phyloP scores from a whole-genome alignment of 2,888 invertebrate species.

The Muscina levida region DNA sequence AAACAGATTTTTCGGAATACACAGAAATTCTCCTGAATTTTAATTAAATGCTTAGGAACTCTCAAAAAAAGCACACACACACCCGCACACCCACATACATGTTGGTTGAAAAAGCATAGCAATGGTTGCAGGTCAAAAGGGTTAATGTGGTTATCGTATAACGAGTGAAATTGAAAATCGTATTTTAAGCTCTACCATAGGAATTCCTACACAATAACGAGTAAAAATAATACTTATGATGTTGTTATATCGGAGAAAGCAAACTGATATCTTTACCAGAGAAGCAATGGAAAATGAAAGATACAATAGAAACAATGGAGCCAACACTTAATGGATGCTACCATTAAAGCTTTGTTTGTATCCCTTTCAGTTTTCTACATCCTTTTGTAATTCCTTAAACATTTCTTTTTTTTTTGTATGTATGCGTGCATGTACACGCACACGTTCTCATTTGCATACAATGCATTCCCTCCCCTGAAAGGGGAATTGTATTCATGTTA shows the following conservation, averaged over 20 bases:
- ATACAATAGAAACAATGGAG: conserved; percentile 1
- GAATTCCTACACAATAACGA: not conserved
- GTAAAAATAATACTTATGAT: conserved; percentile 19
- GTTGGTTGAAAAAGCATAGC: not conserved
- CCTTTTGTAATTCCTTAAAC: conserved; percentile 5
- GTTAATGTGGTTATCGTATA: not conserved
- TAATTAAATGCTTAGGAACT: conserved; percentile 52
- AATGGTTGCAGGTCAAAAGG: not conserved
- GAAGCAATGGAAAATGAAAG: not conserved
- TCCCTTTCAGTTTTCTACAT: not conserved
- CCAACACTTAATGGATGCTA: conserved; percentile 39
- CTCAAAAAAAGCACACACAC: conserved; percentile 20
- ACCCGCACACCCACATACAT: too few relatives aligned
- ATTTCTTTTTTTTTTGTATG: not conserved
- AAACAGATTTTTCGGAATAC: not conserved
- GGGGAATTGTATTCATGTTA: not conserved
- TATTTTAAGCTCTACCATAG: not conserved
- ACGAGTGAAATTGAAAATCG: not conserved
- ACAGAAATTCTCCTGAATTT: conserved; percentile 45
- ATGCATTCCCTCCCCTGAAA: not conserved
- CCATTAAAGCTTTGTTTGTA: conserved; percentile 40
- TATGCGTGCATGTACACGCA: not conserved
- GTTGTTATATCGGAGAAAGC: not conserved
- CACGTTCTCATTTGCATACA: too few relatives aligned
- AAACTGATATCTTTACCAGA: not conserved